Percentiles rank a stretch among this genome's conserved stretches.
Conservation (phyloP, 2,797 vertebrate genomes). For the Sebastes elongatus region DNA sequence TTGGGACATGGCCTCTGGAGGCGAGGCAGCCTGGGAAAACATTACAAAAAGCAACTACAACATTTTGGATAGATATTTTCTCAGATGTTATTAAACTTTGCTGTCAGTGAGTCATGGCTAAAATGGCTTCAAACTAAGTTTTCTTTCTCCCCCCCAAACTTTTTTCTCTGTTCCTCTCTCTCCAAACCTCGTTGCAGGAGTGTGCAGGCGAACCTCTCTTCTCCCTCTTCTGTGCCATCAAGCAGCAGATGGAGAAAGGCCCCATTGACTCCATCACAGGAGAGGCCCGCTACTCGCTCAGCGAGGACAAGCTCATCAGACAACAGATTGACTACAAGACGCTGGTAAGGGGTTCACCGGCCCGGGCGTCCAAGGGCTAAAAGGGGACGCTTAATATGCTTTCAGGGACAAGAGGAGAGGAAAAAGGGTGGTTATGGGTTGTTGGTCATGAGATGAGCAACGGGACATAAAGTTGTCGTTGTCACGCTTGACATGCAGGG, state of each 20-base stretch:
- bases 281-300: slow-evolving; percentile 96
- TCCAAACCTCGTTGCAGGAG: slow-evolving; percentile 82
- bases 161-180: slow-evolving; percentile 6
- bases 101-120: neutral
- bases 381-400: slow-evolving; percentile 59
- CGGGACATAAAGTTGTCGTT: slow-evolving; percentile 53
- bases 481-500: slow-evolving; percentile 44
- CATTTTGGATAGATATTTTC: slow-evolving; percentile 8
- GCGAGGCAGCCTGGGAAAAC: neutral
- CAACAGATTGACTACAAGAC: slow-evolving; percentile 99
- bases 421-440: slow-evolving; percentile 65
- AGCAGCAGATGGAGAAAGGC: slow-evolving; percentile 99
- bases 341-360: slow-evolving; percentile 85
- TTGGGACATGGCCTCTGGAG: slow-evolving; percentile 9
- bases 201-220: slow-evolving; percentile 97
- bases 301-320: slow-evolving; percentile 98
- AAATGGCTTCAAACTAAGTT: slow-evolving; percentile 30
- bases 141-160: slow-evolving; percentile 7
- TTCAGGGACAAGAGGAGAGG: slow-evolving; percentile 41
- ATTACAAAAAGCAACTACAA: slow-evolving; percentile 5
- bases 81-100: slow-evolving; percentile 8
- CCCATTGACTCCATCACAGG: slow-evolving; percentile 98
- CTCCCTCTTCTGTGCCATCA: slow-evolving; percentile 97
- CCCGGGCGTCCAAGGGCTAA: slow-evolving; percentile 26
- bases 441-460: slow-evolving; percentile 45